Evolutionary conservation across 1,140 invertebrate genomes (phyloP), one percentile per base, ranked within the genome.

Genomic region (Apis mellifera): DNA sequence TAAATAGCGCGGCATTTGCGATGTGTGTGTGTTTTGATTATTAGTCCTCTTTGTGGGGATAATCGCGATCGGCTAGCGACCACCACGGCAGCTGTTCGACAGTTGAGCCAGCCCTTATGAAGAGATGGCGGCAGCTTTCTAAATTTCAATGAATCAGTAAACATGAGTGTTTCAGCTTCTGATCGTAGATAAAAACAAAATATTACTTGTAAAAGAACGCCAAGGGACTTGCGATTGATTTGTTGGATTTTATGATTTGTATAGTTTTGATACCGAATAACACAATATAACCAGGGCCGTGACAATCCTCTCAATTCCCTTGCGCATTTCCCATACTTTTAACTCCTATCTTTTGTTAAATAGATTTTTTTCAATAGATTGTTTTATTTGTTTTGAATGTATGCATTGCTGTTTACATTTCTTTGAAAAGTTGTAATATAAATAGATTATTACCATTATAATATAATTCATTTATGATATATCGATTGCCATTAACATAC

Each of bases 81-180:
- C 86, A 88, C 86, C 86, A 88, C 89, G 90, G 91, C 91, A 91
- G 88, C 90, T 92, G 86, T 88, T 89, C 88, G 87, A 85, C 88
- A 83, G 85, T 75, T 86, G 86, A 84, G 86, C 75, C 84, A 90
- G 88, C 89, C 76, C 85, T 85, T 86, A 65, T 21, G 73, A 48
- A 84, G 82, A 90, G 86, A 90, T 89, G 89, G 90, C 89, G 90
- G 89, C 88, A 91, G 84, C 59, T 68, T 80, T 81, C 74, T 77
- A 62, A 87, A 85, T 71, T 77, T 64, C n/a, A 48, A 42, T 79
- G 32, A 84, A 70, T 57, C 52, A 64, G 52, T 66, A 68, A 52
- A 73, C 60, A 73, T 21, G 76, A 65, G 21, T 57, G 60, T 11
- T 71, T 48, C 5, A 9, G 2, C 2, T 70, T 54, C 42, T 21